Percentiles rank a stretch among this genome's conserved stretches.
These are phyloP conservation scores for Tachysurus vachellii DNA, from an alignment of 2,113 vertebrate genomes.

Conservation along the genomic window DNA sequence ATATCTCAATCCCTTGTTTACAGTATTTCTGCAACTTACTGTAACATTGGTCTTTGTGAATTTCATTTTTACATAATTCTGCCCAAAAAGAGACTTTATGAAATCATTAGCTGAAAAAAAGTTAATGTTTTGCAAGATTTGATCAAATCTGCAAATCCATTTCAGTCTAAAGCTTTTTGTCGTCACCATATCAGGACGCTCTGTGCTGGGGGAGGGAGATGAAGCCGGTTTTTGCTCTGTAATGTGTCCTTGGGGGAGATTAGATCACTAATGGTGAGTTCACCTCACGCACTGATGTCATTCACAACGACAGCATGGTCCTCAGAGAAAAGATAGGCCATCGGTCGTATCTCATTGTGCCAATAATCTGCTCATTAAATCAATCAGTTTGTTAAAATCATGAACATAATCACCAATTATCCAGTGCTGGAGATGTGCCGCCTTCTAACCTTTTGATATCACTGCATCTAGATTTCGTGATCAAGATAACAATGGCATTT, in stretches of 20 bases:
- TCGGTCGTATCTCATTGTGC: conserved; percentile 69
- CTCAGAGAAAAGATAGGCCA: conserved; percentile 63
- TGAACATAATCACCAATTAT: conserved; percentile 76
- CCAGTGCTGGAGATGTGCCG: conserved; percentile 63
- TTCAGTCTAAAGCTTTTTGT: conserved; percentile 46
- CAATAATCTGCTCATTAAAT: conserved; percentile 76
- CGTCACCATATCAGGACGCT: conserved; percentile 41
- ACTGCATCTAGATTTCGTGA: conserved; percentile 44
- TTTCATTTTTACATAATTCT: background rate
- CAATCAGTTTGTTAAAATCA: conserved; percentile 64
- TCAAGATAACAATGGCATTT: conserved; percentile 11
- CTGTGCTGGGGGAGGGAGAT: conserved; percentile 65
- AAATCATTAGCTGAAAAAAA: conserved; percentile 1
- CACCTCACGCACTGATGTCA: conserved; percentile 66
- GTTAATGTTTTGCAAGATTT: conserved; percentile 61
- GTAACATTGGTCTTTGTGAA: background rate
- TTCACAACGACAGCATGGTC: conserved; percentile 62
- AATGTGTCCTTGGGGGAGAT: conserved; percentile 69
- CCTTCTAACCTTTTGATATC: conserved; percentile 63
- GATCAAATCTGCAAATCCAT: conserved; percentile 64
- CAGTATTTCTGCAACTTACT: background rate
- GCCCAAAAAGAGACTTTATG: background rate
- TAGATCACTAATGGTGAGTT: conserved; percentile 68
- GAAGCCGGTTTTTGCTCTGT: conserved; percentile 67
- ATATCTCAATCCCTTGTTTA: background rate